Evolutionary conservation across 92 coral and sea anemone species (phyloP).

Genomic region (Pocillopora meandrina): DNA sequence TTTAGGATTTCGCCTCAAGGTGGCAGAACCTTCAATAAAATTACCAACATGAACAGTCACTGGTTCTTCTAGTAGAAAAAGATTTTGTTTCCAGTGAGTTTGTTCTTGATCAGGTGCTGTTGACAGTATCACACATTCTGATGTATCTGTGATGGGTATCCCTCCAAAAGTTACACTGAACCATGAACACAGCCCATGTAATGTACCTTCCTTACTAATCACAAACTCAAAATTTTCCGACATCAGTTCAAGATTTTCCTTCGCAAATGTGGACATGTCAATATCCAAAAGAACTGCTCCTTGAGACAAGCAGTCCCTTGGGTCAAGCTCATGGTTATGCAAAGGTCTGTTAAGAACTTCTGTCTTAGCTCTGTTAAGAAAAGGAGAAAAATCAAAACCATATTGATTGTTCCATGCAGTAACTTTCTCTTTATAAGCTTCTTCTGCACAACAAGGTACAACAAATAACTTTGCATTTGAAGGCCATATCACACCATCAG

Average conservation of each 20-base stretch:
- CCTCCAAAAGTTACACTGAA: slow-evolving; percentile 89
- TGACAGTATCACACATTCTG: slow-evolving; percentile 57
- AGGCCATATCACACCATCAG: slow-evolving; percentile 86
- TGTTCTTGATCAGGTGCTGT: slow-evolving; percentile 72
- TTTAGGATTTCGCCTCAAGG: slow-evolving; percentile 73
- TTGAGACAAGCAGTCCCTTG: slow-evolving; percentile 65
- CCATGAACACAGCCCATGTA: slow-evolving; percentile 96
- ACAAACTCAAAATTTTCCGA: slow-evolving; percentile 66
- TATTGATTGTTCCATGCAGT: slow-evolving; percentile 91
- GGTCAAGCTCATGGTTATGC: slow-evolving; percentile 72
- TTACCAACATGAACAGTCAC: slow-evolving; percentile 65
- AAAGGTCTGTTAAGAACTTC: slow-evolving; percentile 89
- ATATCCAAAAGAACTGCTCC: slow-evolving; percentile 65
- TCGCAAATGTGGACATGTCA: slow-evolving; percentile 61
- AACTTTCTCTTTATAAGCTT: slow-evolving; percentile 70
- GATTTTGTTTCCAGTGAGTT: slow-evolving; percentile 97
- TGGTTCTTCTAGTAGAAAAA: slow-evolving; percentile 87
- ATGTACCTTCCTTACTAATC: slow-evolving; percentile 62
- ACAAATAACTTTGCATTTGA: slow-evolving; percentile 79
- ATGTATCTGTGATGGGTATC: slow-evolving; percentile 39
- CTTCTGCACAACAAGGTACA: slow-evolving; percentile 80
- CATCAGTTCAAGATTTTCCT: slow-evolving; percentile 65
- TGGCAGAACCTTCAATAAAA: slow-evolving; percentile 66
- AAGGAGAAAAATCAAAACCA: slow-evolving; percentile 93
- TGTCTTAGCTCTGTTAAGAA: slow-evolving; percentile 67